These are phyloP conservation scores for Aselliscus stoliczkanus DNA, from an alignment of 2,797 vertebrate species.

Conservation along the genomic window DNA sequence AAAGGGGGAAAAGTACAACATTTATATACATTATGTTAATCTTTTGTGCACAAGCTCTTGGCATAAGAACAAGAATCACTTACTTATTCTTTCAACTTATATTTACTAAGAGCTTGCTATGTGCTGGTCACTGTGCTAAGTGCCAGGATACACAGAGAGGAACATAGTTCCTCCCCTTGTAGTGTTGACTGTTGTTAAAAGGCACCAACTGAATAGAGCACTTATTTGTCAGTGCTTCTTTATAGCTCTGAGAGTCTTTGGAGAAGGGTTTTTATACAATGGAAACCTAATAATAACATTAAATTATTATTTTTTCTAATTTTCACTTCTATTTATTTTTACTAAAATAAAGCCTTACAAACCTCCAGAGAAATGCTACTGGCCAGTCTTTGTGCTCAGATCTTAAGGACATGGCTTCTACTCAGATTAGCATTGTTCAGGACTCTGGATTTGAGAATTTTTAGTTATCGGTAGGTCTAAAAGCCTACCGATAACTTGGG, in stretches of 20 bases:
- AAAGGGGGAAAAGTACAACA: neutral
- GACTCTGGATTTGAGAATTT: neutral
- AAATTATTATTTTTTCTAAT: neutral
- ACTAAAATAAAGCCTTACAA: neutral
- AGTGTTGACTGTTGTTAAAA: neutral
- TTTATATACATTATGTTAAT: neutral
- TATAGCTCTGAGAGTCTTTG: slow-evolving; percentile 11
- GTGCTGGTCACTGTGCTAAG: neutral
- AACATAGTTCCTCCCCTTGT: neutral
- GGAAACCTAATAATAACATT: neutral
- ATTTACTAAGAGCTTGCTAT: neutral
- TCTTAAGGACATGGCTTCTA: neutral
- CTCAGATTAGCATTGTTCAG: neutral
- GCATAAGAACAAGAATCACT: slow-evolving; percentile 27
- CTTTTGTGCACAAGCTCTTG: neutral
- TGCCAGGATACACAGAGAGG: neutral
- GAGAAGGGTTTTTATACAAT: neutral
- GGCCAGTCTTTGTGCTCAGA: neutral
- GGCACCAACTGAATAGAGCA: neutral
- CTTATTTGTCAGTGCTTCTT: neutral
- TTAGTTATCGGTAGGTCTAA: too few relatives aligned
- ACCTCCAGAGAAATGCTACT: slow-evolving; percentile 4
- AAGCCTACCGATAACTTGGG: too few relatives aligned
- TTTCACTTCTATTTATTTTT: slow-evolving; percentile 1
- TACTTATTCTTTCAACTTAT: neutral